A percentile compares a stretch with the other conserved stretches of the same genome.
These are phyloP conservation scores for Timema cristinae DNA, from an alignment of 2,888 invertebrate genomes.

Conservation along the genomic window DNA sequence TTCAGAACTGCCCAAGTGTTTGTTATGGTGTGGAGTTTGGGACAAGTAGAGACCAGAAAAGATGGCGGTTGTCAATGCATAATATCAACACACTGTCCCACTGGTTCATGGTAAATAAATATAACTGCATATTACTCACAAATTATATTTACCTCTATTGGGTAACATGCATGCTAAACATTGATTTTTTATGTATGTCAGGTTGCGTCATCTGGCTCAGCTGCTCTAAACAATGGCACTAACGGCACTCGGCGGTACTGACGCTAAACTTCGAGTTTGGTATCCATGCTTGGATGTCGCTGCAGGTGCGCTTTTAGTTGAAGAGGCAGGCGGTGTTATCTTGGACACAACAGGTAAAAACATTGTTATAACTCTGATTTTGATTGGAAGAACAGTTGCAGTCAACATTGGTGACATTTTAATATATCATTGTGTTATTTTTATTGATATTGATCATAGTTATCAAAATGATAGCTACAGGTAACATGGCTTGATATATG, in stretches of 20 bases:
- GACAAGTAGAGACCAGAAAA: constrained; percentile 68
- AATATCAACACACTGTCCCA: constrained; percentile 63
- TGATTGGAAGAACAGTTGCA: too few relatives aligned
- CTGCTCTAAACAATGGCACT: constrained; percentile 91
- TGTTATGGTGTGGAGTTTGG: constrained; percentile 76
- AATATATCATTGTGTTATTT: too few relatives aligned
- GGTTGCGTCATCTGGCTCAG: constrained; percentile 85
- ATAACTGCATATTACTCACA: too few relatives aligned
- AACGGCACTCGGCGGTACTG: constrained; percentile 85
- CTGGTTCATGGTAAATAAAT: constrained; percentile 61
- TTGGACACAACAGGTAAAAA: constrained; percentile 71
- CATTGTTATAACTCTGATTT: background rate
- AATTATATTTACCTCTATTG: too few relatives aligned
- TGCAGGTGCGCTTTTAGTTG: constrained; percentile 85
- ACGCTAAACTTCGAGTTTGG: constrained; percentile 90
- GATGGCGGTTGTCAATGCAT: constrained; percentile 58
- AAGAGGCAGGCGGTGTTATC: constrained; percentile 90
- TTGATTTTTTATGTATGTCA: constrained; percentile 40
- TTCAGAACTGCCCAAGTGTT: constrained; percentile 60
- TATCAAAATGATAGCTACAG: background rate
- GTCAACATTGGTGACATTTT: too few relatives aligned
- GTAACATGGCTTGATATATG: background rate
- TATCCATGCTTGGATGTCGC: constrained; percentile 90
- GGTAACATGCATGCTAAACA: background rate
- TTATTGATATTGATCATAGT: too few relatives aligned